These are phyloP conservation scores for Galeopterus variegatus DNA, from an alignment of 2,113 vertebrate species.

Conservation along the genomic window DNA sequence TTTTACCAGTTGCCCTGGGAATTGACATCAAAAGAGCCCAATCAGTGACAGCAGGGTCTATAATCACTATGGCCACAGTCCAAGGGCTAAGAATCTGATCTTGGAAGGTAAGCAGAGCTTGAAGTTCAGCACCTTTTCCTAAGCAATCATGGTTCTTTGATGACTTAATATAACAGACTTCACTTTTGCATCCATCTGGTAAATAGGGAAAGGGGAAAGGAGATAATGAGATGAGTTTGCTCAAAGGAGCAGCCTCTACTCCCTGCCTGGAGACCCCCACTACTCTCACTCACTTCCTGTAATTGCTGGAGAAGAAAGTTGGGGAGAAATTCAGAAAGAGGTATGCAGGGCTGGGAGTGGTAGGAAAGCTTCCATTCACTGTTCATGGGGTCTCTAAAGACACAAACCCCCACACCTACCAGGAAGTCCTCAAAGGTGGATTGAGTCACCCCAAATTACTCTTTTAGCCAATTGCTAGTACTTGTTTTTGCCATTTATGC, in stretches of 20 bases:
- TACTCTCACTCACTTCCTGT: not conserved
- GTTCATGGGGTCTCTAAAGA: not conserved
- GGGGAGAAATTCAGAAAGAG: not conserved
- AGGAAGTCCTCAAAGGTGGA: not conserved
- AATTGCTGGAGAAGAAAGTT: not conserved
- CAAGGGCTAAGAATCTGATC: not conserved
- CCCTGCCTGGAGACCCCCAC: not conserved
- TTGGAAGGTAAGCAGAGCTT: not conserved
- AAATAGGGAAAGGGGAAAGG: not conserved
- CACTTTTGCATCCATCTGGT: not conserved
- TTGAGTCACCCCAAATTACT: not conserved
- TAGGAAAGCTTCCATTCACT: not conserved
- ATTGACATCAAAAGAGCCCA: not conserved
- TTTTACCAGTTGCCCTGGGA: slow-evolving; percentile 12
- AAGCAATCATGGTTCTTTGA: not conserved
- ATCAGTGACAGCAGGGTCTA: not conserved
- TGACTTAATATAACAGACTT: not conserved
- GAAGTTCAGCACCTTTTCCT: not conserved
- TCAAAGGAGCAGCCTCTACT: not conserved
- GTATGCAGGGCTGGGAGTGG: not conserved
- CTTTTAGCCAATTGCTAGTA: not conserved
- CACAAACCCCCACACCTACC: not conserved
- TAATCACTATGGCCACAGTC: not conserved
- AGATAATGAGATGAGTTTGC: not conserved
- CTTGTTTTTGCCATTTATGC: slow-evolving; percentile 35